Evolutionary conservation across 2,113 vertebrate genomes (phyloP), one percentile per base, ranked within the genome.

Genomic region (Azemiops feae): DNA sequence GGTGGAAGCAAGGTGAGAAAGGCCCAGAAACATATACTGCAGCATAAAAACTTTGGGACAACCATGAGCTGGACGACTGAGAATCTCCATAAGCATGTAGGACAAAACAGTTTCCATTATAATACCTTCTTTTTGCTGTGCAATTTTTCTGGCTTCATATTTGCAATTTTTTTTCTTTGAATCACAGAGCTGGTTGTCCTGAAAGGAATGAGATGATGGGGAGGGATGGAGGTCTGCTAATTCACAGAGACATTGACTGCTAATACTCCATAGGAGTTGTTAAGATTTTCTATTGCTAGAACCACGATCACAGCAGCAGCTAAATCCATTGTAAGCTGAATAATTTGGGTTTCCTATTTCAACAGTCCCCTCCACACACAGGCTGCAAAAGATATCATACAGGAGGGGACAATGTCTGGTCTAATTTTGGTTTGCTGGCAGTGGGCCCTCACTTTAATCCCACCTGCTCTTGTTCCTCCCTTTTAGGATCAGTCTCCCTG

Each of bases 401-500:
- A 5, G 52, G 12, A 50, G 27, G 60, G 18, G 22, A 69, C 30
- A n/a, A 69, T 69, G 30, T 34, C 12, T 69, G 4, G 12, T 69
- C 64, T 34, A 69, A 69, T 30, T 69, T 69, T 69, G 27, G 30
- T n/a, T 69, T 69, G 60, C 64, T 34, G 12, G 9, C 27, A 12
- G 25, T 27, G 10, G n/a, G 5, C 47, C 30, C 22, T 52, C 43
- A 7, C 81, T 85, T 43, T 45, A 55, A 53, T 27, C 12, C 7
- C n/a, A 18, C 23, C 93, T 39, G 45, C 93, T 8, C n/a, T 43
- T 92, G 27, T 91, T 0, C 0, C 47, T 60, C 94, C 91, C 92
- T 85, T 88, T 1, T 92, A 98, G 98, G 93, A 64, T 43, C 87
- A 43, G 0, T 91, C 98, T 58, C 93, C 94, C 27, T 98, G 98